Base-by-base conservation (phyloP, 2,113 vertebrate species). In the Bubalus kerabau region DNA sequence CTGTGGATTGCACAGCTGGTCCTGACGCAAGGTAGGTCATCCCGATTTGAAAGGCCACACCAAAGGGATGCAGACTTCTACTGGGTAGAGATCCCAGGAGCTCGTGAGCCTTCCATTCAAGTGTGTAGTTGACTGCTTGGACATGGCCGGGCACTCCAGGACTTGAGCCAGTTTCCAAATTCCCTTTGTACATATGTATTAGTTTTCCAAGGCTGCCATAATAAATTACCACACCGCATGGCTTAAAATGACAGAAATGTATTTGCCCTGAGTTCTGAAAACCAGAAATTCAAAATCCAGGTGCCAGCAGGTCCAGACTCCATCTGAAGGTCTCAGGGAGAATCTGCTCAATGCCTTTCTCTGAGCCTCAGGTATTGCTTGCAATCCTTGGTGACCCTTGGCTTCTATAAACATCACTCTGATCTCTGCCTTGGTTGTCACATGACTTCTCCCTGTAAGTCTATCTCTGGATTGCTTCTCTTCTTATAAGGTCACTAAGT, bases 321-420 rank as follows among this genome's bases (percentile, higher is more conserved):
- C 10, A 46, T 12, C 17, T 1, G 17, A 23, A 57, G 19, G 19
- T 32, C 40, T 21, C 40, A 23, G 32, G 10, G 48, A 24, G 15
- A 13, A 1, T 30, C 40, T 28, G 21, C 16, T n/a, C n/a, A 19
- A 0, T 0, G 9, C 76, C 40, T 17, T 40, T 12, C 30, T 40
- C 74, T 5, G 32, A 82, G 82, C 57, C 7, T 24, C 21, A 3
- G 57, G 6, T 16, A 40, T 62, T 64, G 54, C 48, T 1, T 28
- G 43, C 10, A 5, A 4, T 23, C 8, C 52, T 17, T 1, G 5
- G 30, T 5, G 9, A 30, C 36, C 36, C 24, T 59, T 43, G 56
- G 36, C 56, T 59, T 59, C 36, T 43, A 30, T 10, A 2, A 30
- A 56, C 16, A 19, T 54, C 13, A 0, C 43, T 52, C 11, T 40